phyloP scores from a whole-genome alignment of 2,113 vertebrate genomes.

The Phyllostomus discolor region DNA sequence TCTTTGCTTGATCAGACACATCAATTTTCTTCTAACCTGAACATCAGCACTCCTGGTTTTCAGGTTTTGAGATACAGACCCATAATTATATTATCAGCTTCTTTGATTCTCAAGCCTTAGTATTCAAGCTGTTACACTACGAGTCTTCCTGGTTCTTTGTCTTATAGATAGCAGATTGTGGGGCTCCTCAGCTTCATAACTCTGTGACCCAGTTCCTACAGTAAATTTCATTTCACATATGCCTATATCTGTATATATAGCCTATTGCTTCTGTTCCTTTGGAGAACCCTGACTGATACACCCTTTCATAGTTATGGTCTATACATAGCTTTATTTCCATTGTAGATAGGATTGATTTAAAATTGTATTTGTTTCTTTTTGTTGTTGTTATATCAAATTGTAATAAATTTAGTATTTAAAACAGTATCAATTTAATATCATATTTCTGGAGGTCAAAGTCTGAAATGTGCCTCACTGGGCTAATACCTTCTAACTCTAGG shows the following conservation, averaged over 20 bases:
- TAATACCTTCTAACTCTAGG: background rate
- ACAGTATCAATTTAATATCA: background rate
- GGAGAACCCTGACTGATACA: background rate
- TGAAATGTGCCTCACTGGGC: background rate
- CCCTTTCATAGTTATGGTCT: background rate
- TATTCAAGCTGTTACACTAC: background rate
- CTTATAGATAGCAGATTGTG: background rate
- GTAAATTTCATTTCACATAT: background rate
- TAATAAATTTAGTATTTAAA: background rate
- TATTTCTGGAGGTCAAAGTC: background rate
- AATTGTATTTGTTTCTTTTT: background rate
- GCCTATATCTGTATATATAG: background rate
- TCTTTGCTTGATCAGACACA: background rate
- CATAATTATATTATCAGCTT: background rate
- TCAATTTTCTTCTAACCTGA: background rate
- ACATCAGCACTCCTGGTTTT: background rate
- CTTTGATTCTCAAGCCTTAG: background rate
- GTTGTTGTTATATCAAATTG: background rate
- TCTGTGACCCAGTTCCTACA: background rate
- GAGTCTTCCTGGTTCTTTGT: background rate
- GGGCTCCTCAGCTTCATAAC: background rate
- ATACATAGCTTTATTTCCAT: background rate
- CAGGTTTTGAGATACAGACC: background rate
- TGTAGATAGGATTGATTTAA: background rate
- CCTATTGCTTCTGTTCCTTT: background rate